A percentile compares a stretch with the other conserved stretches of the same genome.
These are phyloP conservation scores for Anthrax anthrax DNA, from an alignment of 2,888 invertebrate genomes.

Conservation along the genomic window DNA sequence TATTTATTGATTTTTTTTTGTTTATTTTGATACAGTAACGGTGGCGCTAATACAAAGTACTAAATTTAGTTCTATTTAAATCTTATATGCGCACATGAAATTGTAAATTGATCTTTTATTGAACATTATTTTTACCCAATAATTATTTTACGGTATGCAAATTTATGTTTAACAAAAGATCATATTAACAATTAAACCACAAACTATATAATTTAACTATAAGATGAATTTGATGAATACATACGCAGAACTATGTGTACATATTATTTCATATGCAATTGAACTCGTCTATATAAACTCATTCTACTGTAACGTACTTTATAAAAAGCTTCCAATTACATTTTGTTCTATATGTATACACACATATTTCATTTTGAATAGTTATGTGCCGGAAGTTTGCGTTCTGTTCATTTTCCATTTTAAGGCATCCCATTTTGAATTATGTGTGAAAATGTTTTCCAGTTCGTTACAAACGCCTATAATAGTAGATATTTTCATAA, in stretches of 20 bases:
- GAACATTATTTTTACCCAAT: background rate
- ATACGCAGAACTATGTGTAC: background rate
- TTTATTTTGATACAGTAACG: background rate
- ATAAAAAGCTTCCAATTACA: background rate
- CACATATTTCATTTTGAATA: background rate
- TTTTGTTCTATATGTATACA: background rate
- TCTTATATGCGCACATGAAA: background rate
- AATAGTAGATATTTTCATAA: background rate
- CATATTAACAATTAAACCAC: background rate
- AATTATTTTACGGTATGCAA: background rate
- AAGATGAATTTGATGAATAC: no score
- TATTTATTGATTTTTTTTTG: no score
- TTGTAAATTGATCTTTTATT: background rate
- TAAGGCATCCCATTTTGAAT: slow-evolving; percentile 10
- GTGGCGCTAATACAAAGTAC: slow-evolving; percentile 37
- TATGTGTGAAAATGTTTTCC: slow-evolving; percentile 13
- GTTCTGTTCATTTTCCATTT: slow-evolving; percentile 4
- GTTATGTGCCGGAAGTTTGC: slow-evolving; percentile 3
- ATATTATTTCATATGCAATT: background rate
- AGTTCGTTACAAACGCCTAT: slow-evolving; percentile 4
- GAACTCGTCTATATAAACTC: background rate
- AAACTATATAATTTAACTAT: background rate
- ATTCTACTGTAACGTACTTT: background rate
- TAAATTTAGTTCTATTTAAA: slow-evolving; percentile 15
- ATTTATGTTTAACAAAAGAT: background rate